phyloP scores from a whole-genome alignment of 2,888 invertebrate genomes.

The Chesias legatella region DNA sequence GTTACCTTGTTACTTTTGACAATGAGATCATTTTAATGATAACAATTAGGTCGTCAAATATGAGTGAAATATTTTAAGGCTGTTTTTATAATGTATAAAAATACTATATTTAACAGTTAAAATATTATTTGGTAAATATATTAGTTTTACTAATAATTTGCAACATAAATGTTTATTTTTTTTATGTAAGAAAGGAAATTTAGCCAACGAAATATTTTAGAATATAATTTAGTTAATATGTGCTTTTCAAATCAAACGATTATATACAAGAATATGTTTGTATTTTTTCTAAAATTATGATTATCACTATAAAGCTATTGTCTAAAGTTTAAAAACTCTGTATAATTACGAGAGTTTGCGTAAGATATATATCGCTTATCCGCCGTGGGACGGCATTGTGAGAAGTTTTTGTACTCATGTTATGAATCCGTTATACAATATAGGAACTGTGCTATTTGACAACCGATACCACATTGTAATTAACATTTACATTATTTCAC shows the following conservation, averaged over 20 bases:
- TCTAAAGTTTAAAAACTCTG: conserved; percentile 52
- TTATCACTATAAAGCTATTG: conserved; percentile 37
- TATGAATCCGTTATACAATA: conserved; percentile 57
- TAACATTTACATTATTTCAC: conserved; percentile 5
- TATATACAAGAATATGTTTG: conserved; percentile 4
- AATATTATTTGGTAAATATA: too few species aligned
- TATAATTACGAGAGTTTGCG: conserved; percentile 64
- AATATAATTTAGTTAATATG: too few species aligned
- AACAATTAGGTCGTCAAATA: conserved; percentile 3
- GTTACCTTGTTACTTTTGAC: conserved; percentile 21
- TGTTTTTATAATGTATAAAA: too few species aligned
- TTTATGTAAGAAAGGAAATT: too few species aligned
- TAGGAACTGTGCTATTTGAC: conserved; percentile 46
- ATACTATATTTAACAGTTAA: too few species aligned
- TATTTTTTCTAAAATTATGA: conserved; percentile 18
- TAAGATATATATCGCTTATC: conserved; percentile 41
- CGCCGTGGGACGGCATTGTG: conserved; percentile 52
- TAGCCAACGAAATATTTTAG: too few species aligned
- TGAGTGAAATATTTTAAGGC: too few species aligned
- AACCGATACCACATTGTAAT: conserved; percentile 16
- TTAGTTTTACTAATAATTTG: too few species aligned
- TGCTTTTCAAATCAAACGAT: too few species aligned
- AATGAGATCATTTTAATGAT: conserved; percentile 16
- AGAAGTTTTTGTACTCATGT: conserved; percentile 45
- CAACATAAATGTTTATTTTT: too few species aligned